Base-by-base conservation (phyloP, 2,113 vertebrate genomes). In the Takifugu flavidus region DNA sequence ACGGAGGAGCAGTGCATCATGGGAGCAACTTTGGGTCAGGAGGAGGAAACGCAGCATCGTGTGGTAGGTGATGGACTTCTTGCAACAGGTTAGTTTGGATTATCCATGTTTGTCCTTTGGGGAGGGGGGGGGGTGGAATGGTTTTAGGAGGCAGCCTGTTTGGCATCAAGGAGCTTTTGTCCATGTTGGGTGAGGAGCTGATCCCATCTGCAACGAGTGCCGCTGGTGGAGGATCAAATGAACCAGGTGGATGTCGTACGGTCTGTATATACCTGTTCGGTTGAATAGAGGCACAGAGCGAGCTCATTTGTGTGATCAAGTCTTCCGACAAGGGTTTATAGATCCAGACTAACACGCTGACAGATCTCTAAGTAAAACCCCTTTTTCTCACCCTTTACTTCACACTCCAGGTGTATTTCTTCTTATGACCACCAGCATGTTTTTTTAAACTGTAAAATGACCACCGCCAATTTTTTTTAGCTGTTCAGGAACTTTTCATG, bases 41-140 rank as follows among this genome's bases (percentile, higher is more conserved):
- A 65, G 31, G 6, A 78, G 75, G 56, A 80, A 70, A 56, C 29
- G 28, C 25, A 3, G 4, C 25, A n/a, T 29, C 10, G 14, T 53
- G 55, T 12, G 61, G 43, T 65, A 52, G 54, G 47, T 73, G 72
- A 55, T 6, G 8, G 25, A 55, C 14, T 11, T 31, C 52, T 68
- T 28, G 52, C 62, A 68, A 80, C 80, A 77, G 80, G 84, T 83
- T 50, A 61, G 78, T 82, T 39, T 11, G 8, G 47, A 59, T 62
- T 50, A 14, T 43, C n/a, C 53, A 3, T 43, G 1, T 8, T 42
- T 28, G 1, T 34, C 0, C 45, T 0, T 62, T 6, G 49, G 14
- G 20, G 20, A 20, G 20, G 20, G 20, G 20, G 20, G 20, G 20
- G 20, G 20, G 20, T 20, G 20, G 20, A 20, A 20, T 20, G 20